Evolutionary conservation across 2,797 vertebrate species (phyloP).

Genomic region (Enteromius mattozi): DNA sequence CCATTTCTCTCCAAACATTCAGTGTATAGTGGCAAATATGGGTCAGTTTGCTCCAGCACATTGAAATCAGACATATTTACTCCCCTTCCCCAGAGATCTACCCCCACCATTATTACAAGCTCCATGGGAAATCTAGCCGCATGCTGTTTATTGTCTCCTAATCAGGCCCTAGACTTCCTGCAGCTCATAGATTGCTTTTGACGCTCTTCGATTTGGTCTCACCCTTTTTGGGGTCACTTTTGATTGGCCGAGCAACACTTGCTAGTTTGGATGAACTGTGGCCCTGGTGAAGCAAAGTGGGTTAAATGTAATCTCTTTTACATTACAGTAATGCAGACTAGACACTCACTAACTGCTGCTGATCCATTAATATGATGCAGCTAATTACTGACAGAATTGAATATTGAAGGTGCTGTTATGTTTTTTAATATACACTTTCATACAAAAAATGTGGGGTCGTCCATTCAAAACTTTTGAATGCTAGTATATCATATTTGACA

Average conservation of each 20-base stretch:
- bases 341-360: slow-evolving; percentile 27
- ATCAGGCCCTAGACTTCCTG: background rate
- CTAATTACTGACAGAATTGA: background rate
- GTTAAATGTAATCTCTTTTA: background rate
- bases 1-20: slow-evolving; percentile 16
- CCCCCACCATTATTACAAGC: background rate
- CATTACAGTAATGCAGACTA: slow-evolving; percentile 57
- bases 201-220: background rate
- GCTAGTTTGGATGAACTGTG: slow-evolving; percentile 6
- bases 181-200: slow-evolving; percentile 16
- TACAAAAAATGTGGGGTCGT: too few relatives aligned
- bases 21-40: background rate
- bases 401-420: background rate
- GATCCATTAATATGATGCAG: background rate
- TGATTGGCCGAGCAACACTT: slow-evolving; percentile 6
- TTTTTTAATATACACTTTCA: background rate
- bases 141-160: slow-evolving; percentile 6
- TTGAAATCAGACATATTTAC: slow-evolving; percentile 13
- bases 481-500: background rate
- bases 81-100: background rate
- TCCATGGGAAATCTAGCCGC: background rate
- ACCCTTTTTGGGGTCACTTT: background rate
- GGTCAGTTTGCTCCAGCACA: slow-evolving; percentile 17
- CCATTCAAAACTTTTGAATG: background rate
- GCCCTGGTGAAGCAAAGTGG: background rate